Evolutionary conservation across 2,797 vertebrate genomes (phyloP).

Genomic region (Bothrops alternatus): DNA sequence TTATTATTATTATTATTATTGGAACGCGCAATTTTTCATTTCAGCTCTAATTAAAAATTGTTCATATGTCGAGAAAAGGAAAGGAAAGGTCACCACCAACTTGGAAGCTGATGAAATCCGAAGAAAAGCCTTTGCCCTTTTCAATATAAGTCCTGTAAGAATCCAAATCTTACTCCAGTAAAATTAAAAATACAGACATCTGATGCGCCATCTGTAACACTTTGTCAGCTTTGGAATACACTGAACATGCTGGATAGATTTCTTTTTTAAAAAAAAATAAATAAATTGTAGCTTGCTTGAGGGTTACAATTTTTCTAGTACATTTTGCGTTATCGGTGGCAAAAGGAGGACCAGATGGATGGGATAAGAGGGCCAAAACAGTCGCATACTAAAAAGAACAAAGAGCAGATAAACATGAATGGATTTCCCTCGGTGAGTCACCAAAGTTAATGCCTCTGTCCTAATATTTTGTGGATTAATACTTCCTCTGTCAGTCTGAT

Average conservation of each 20-base stretch:
- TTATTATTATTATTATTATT: too few species aligned
- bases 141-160: not conserved
- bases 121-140: constrained; percentile 16
- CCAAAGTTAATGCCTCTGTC: not conserved
- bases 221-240: not conserved
- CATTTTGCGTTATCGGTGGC: not conserved
- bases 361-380: not conserved
- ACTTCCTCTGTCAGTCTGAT: not conserved
- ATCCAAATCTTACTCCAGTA: constrained; percentile 9
- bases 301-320: not conserved
- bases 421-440: not conserved
- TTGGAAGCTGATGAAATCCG: not conserved
- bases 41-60: not conserved
- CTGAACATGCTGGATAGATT: not conserved
- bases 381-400: not conserved
- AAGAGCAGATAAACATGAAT: not conserved
- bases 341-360: not conserved
- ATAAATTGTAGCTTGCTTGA: too few species aligned
- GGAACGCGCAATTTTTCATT: not conserved
- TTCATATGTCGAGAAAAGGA: constrained; percentile 1
- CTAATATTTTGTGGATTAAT: not conserved
- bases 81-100: constrained; percentile 12
- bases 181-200: constrained; percentile 17
- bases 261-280: not conserved
- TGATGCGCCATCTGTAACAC: constrained; percentile 12